phyloP scores from a whole-genome alignment of 2,797 vertebrate genomes.

The Alosa sapidissima region DNA sequence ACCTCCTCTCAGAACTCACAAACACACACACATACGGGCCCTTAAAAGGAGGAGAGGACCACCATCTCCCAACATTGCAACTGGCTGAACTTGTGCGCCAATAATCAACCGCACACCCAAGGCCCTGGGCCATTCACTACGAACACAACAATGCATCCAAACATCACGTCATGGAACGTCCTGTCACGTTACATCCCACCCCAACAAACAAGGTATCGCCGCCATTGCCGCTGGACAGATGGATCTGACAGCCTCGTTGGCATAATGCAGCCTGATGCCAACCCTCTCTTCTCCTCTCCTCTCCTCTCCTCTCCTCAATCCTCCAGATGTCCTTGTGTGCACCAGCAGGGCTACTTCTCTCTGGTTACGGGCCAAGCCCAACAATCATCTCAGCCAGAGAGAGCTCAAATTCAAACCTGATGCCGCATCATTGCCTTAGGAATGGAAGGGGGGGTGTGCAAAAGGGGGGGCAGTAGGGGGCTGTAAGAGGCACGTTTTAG shows the following conservation, averaged over 20 bases:
- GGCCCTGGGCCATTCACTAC: background rate
- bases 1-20: background rate
- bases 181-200: no score
- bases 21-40: background rate
- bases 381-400: no score
- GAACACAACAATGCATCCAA: background rate
- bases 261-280: background rate
- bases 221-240: no score
- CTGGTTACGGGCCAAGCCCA: no score
- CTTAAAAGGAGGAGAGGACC: no score
- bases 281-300: background rate
- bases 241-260: background rate
- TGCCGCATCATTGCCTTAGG: no score
- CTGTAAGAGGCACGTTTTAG: no score
- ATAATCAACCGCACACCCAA: background rate
- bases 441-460: no score
- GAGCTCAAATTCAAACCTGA: no score
- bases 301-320: background rate
- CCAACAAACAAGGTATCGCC: no score
- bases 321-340: conserved; percentile 1
- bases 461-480: no score
- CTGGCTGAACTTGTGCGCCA: background rate
- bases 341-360: background rate
- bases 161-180: background rate
- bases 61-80: background rate